Evolutionary conservation across 2,113 vertebrate genomes (phyloP).

Genomic region (Anhinga rufa): DNA sequence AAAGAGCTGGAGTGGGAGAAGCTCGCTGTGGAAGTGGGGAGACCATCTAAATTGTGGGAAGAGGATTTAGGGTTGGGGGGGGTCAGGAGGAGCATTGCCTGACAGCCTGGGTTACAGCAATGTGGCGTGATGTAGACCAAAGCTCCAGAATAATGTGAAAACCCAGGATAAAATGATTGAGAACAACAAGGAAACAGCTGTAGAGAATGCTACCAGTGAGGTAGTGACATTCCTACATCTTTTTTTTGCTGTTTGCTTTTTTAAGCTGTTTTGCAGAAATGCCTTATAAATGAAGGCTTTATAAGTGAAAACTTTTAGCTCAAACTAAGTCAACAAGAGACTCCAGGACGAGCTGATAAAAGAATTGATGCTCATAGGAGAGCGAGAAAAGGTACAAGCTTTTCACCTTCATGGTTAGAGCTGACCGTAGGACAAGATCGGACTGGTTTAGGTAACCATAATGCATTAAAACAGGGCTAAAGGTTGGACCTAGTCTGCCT

Average conservation of each 20-base stretch:
- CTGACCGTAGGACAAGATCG: neutral
- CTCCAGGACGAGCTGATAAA: accelerated
- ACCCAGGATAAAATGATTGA: neutral
- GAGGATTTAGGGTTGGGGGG: neutral
- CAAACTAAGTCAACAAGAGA: neutral
- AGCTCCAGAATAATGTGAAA: neutral
- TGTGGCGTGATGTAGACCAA: accelerated
- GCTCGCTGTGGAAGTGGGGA: neutral
- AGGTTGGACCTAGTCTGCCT: neutral
- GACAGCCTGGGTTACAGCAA: neutral
- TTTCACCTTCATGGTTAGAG: neutral
- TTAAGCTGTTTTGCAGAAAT: neutral
- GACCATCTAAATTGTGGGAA: neutral
- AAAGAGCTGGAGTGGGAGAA: neutral
- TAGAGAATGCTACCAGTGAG: neutral
- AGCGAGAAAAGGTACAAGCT: neutral
- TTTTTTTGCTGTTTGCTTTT: too few relatives aligned
- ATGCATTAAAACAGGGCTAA: neutral
- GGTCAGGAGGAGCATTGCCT: neutral
- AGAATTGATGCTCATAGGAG: neutral
- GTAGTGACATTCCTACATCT: neutral
- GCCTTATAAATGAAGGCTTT: neutral
- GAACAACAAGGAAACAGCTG: accelerated
- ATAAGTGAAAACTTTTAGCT: neutral
- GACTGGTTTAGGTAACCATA: neutral